Evolutionary conservation across 1,140 invertebrate genomes (phyloP), one percentile per base, ranked within the genome.

Genomic region (Monomorium pharaonis): DNA sequence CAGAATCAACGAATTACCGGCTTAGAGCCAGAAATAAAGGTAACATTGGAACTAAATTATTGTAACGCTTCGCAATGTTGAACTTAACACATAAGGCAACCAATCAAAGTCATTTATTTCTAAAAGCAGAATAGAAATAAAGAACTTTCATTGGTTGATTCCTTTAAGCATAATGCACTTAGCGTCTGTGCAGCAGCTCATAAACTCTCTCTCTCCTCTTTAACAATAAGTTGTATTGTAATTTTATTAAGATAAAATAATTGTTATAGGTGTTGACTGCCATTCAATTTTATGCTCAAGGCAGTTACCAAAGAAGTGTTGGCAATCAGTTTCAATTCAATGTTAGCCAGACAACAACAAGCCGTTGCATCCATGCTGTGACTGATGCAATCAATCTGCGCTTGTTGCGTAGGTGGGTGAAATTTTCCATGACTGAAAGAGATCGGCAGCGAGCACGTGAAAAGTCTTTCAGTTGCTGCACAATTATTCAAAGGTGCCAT

Each of bases 241-340:
- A 24, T 1, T 58, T 58, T 24, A 58, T 24, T 58, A 24, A 24
- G 12, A 10, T 69, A 12, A 47, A 69, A 69, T 12, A 9, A 0
- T 44, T 67, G 27, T 69, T 69, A 47, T 12, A 69, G 21, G 42
- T 69, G 12, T 49, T 69, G 44, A 69, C 49, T 16, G 42, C 65
- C 21, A 69, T 69, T 49, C 42, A 69, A 27, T 69, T 69, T 49
- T 69, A 69, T 3, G 44, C 65, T 7, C 65, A 69, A 69, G 44
- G 65, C 5, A 49, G 65, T 42, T 69, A 47, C 12, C 65, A 69
- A 69, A 69, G 24, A 69, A 69, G 42, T 27, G 44, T 70, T 3
- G 65, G 65, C 1, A 69, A 69, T 69, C 42, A 47, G 18, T 49
- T 24, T 67, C 37, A 67, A 18, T 67, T 21, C 0, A 67, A 67